Conservation (phyloP, 1,140 invertebrate genomes). For the Tetramorium alpestre region DNA sequence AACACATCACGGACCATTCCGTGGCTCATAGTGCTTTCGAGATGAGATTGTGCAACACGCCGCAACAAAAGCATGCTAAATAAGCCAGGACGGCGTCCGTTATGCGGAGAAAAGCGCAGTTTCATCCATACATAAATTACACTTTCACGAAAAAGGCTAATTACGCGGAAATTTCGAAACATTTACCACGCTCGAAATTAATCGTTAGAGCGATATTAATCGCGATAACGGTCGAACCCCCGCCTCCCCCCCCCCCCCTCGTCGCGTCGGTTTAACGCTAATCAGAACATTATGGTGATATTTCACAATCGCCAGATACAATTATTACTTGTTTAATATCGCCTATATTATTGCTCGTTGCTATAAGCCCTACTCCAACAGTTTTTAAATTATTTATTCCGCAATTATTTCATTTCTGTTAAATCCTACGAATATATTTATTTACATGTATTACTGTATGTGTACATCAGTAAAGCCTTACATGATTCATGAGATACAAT, state of each 20-base stretch:
- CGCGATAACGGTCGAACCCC: neutral
- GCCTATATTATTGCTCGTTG: neutral
- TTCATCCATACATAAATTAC: conserved; percentile 46
- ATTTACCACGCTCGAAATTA: conserved; percentile 37
- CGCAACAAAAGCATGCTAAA: conserved; percentile 49
- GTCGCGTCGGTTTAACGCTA: neutral
- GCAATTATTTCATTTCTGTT: neutral
- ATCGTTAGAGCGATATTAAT: neutral
- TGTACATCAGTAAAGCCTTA: neutral
- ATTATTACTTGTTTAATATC: neutral
- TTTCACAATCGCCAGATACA: neutral
- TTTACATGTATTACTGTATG: neutral
- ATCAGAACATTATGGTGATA: conserved; percentile 1
- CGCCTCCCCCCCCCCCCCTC: neutral
- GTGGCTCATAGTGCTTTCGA: conserved; percentile 17
- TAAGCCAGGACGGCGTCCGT: conserved; percentile 32
- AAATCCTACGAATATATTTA: neutral
- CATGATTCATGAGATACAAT: neutral
- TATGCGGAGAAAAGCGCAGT: conserved; percentile 27
- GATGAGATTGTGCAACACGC: conserved; percentile 32
- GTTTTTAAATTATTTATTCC: neutral
- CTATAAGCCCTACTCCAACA: too few relatives aligned
- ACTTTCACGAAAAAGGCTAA: conserved; percentile 38
- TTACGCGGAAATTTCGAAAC: conserved; percentile 33
- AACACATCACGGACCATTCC: conserved; percentile 53